Evolutionary conservation across 2,888 invertebrate species (phyloP), one percentile per base, ranked within the genome.

Genomic region (Eupithecia inturbata): DNA sequence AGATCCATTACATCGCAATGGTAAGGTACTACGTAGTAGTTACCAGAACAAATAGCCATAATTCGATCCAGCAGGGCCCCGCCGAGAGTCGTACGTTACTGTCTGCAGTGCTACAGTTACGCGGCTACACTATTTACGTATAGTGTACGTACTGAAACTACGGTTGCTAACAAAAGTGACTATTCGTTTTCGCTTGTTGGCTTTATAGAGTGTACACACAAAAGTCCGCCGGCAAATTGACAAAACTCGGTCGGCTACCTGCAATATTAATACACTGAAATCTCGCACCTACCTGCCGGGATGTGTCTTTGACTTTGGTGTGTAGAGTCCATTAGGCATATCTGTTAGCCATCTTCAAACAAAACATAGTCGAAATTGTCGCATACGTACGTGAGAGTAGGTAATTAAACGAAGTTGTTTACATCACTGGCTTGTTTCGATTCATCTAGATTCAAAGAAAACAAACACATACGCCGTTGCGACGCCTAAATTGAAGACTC

Each of bases 41-140:
- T 76, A 73, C 70, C 81, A 82, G 85, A 88, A 88, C 87, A 89
- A 90, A 89, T 87, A 87, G 90, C 87, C 82, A 89, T 89, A 89
- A 89, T 88, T 89, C 88, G 90, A 90, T 85, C 83, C 83, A 73
- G 82, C 82, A 89, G 81, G 78, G 80, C 88, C 83, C 90, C 90
- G 82, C 70, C 4, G 91, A 88, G 91, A 82, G 81, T 81, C 85
- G 83, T 91, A 85, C 69, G 80, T 85, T 81, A 82, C 81, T 76
- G 77, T 63, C 78, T 77, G 72, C 68, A 67, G 69, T 69, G 53
- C 33, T 68, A 70, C 64, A 64, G 72, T 72, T 67, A 67, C 68
- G 53, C 14, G 14, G 31, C 31, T 41, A 41, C n/a, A n/a, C 36
- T 31, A 64, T 70, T 28, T 64, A 78, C 77, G 64, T 63, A 72